phyloP scores from a whole-genome alignment of 2,888 invertebrate species.

The Diabrotica balteata region DNA sequence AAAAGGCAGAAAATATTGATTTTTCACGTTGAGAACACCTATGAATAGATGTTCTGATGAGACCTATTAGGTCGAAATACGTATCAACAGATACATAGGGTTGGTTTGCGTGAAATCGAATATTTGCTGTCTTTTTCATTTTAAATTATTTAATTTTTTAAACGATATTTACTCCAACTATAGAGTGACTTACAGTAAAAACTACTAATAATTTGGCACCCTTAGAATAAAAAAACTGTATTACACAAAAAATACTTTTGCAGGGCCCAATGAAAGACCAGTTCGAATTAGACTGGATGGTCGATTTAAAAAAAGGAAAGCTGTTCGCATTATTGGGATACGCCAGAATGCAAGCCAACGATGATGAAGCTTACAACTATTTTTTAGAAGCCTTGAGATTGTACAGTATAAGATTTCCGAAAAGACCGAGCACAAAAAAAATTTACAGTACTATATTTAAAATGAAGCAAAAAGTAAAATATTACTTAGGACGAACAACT shows the following conservation, averaged over 20 bases:
- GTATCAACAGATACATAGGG: too few relatives aligned
- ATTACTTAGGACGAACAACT: conserved; percentile 49
- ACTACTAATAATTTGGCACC: too few relatives aligned
- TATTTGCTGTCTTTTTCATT: too few relatives aligned
- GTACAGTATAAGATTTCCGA: conserved; percentile 59
- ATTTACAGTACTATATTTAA: conserved; percentile 47
- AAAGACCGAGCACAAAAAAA: conserved; percentile 43
- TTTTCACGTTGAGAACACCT: too few relatives aligned
- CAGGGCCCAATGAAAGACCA: conserved; percentile 45
- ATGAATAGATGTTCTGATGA: too few relatives aligned
- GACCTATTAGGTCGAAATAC: too few relatives aligned
- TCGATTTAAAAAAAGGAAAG: conserved; percentile 58
- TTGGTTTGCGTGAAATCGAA: too few relatives aligned
- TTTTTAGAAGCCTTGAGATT: conserved; percentile 56
- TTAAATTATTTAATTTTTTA: too few relatives aligned
- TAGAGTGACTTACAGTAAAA: too few relatives aligned
- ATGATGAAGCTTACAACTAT: conserved; percentile 56
- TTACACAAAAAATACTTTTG: neutral
- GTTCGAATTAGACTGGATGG: conserved; percentile 55
- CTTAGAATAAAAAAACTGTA: too few relatives aligned
- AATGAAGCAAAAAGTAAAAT: conserved; percentile 52
- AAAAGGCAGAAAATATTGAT: too few relatives aligned
- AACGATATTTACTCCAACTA: too few relatives aligned
- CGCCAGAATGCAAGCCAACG: conserved; percentile 58
- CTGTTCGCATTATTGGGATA: conserved; percentile 59